Conservation (phyloP, 2,888 invertebrate species). For the Phyllotreta striolata region DNA sequence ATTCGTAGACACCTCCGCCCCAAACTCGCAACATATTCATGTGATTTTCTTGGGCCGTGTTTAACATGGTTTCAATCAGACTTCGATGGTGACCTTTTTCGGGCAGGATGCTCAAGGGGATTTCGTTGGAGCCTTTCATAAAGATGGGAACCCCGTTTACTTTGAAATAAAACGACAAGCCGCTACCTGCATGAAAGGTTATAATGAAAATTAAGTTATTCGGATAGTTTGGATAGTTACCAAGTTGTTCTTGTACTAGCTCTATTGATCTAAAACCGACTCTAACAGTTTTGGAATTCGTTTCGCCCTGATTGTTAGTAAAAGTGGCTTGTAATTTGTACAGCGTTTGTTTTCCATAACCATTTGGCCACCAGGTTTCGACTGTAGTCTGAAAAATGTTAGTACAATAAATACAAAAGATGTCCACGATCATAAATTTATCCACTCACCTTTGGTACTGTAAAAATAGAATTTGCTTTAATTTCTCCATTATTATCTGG, state of each 20-base stretch:
- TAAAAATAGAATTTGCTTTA: slow-evolving; percentile 24
- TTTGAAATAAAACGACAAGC: slow-evolving; percentile 84
- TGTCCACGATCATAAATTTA: slow-evolving; percentile 2
- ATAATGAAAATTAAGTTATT: background rate
- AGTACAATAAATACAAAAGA: background rate
- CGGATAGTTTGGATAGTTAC: slow-evolving; percentile 35
- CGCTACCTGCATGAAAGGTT: slow-evolving; percentile 57
- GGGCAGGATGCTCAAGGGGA: slow-evolving; percentile 86
- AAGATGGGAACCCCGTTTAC: slow-evolving; percentile 89
- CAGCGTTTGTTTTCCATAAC: slow-evolving; percentile 80
- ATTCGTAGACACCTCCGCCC: slow-evolving; percentile 98
- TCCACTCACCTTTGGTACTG: slow-evolving; percentile 45
- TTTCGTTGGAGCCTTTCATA: slow-evolving; percentile 95
- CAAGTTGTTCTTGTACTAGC: slow-evolving; percentile 77
- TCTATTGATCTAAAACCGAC: slow-evolving; percentile 90
- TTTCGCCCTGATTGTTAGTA: slow-evolving; percentile 54
- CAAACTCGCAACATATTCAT: slow-evolving; percentile 97
- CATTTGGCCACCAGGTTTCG: slow-evolving; percentile 94
- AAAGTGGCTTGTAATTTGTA: slow-evolving; percentile 72
- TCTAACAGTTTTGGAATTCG: slow-evolving; percentile 63
- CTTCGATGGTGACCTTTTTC: slow-evolving; percentile 70
- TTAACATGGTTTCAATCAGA: slow-evolving; percentile 71
- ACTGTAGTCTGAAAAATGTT: slow-evolving; percentile 57
- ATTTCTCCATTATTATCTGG: slow-evolving; percentile 55
- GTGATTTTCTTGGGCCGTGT: slow-evolving; percentile 76